These are phyloP conservation scores for Macropodus opercularis DNA, from an alignment of 2,797 vertebrate species.

Conservation along the genomic window DNA sequence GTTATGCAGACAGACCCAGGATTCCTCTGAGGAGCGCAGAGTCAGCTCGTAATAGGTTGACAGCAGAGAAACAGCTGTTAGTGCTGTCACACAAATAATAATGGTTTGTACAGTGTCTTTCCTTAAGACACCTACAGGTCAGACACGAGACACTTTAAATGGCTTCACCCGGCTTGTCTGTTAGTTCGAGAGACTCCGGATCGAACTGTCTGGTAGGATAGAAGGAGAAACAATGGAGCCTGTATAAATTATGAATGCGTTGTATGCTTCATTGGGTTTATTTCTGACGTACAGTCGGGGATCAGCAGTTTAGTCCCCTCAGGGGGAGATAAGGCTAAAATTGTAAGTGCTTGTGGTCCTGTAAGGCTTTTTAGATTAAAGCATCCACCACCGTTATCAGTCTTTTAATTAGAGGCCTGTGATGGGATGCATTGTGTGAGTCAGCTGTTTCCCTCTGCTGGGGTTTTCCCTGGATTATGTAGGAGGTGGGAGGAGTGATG, in stretches of 20 bases:
- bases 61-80: slow-evolving; percentile 33
- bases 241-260: slow-evolving; percentile 66
- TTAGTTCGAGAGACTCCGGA: background rate
- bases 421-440: slow-evolving; percentile 47
- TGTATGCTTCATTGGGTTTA: slow-evolving; percentile 57
- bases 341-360: slow-evolving; percentile 7
- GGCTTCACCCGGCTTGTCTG: slow-evolving; percentile 19
- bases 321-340: slow-evolving; percentile 25
- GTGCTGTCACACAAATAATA: slow-evolving; percentile 14
- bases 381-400: slow-evolving; percentile 29
- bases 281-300: slow-evolving; percentile 27
- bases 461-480: slow-evolving; percentile 29
- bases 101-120: slow-evolving; percentile 4
- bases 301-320: slow-evolving; percentile 27
- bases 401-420: slow-evolving; percentile 47
- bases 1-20: slow-evolving; percentile 15
- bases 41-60: slow-evolving; percentile 34
- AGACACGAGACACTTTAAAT: slow-evolving; percentile 8
- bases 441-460: slow-evolving; percentile 59
- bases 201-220: too few species aligned
- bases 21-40: slow-evolving; percentile 31
- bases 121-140: background rate
- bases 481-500: slow-evolving; percentile 30
- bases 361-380: slow-evolving; percentile 32
- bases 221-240: slow-evolving; percentile 47